Percentiles rank a stretch among this genome's conserved stretches.
phyloP scores from a whole-genome alignment of 2,113 vertebrate species.

The Lota lota region DNA sequence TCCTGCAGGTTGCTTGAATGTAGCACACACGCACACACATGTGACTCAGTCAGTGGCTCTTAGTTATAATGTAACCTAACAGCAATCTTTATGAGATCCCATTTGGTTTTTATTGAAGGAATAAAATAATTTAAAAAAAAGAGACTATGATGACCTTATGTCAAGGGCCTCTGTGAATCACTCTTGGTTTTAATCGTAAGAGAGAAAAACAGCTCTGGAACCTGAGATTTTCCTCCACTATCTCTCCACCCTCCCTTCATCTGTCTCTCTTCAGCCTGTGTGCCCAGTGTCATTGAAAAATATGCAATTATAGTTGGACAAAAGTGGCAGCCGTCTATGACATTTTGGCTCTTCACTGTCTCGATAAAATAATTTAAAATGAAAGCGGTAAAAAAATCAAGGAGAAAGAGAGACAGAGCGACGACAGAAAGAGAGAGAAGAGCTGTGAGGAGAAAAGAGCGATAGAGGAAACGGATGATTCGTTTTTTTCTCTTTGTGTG shows the following conservation, averaged over 20 bases:
- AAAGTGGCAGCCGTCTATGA: constrained; percentile 37
- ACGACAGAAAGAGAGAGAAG: constrained; percentile 16
- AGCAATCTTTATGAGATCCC: too few relatives aligned
- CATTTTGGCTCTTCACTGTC: constrained; percentile 25
- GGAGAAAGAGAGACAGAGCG: constrained; percentile 8
- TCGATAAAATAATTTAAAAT: constrained; percentile 17
- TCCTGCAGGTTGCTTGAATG: constrained; percentile 45
- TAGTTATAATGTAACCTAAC: too few relatives aligned
- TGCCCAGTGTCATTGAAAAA: constrained; percentile 47
- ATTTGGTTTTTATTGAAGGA: too few relatives aligned
- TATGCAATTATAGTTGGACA: constrained; percentile 46
- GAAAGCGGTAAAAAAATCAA: constrained; percentile 12
- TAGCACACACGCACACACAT: too few relatives aligned
- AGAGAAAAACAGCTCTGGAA: constrained; percentile 42
- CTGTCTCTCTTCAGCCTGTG: constrained; percentile 49
- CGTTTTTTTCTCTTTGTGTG: constrained; percentile 39
- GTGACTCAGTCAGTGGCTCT: too few relatives aligned
- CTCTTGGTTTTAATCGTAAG: constrained; percentile 52
- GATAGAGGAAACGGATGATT: constrained; percentile 29
- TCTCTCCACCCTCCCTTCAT: constrained; percentile 22
- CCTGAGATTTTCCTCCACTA: constrained; percentile 20
- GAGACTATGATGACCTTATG: constrained; percentile 51
- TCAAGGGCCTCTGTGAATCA: constrained; percentile 32
- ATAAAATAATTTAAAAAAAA: too few relatives aligned
- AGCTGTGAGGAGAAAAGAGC: neutral